Evolutionary conservation across 2,888 invertebrate species (phyloP).

Genomic region (Callimorpha dominula): DNA sequence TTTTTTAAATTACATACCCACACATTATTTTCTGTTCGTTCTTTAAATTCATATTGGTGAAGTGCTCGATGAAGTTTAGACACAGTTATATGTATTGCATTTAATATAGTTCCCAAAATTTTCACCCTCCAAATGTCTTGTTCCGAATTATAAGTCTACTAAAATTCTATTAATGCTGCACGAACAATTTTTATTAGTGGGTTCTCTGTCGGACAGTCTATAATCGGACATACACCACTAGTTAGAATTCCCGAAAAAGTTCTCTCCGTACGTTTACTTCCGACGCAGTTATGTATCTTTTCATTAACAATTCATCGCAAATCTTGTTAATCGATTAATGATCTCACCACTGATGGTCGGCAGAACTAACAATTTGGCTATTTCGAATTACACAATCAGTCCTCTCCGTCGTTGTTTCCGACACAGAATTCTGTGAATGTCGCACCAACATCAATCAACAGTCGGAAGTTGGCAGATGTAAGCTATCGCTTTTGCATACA

Average conservation of each 20-base stretch:
- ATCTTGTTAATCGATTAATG: background rate
- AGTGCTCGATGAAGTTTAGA: no score
- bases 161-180: no score
- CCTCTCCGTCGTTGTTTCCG: background rate
- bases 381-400: background rate
- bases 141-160: no score
- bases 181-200: background rate
- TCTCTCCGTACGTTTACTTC: background rate
- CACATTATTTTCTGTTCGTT: background rate
- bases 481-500: conserved; percentile 54
- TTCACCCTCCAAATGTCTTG: no score
- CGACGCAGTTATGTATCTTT: background rate
- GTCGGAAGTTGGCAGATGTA: conserved; percentile 66
- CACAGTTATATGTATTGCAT: no score
- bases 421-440: conserved; percentile 48
- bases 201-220: background rate
- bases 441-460: conserved; percentile 54
- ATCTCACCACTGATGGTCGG: background rate
- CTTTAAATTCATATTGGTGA: no score
- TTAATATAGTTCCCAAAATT: no score
- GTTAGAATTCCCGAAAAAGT: background rate
- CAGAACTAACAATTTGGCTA: background rate
- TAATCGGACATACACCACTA: background rate
- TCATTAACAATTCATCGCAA: background rate
- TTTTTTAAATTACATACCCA: no score